Evolutionary conservation across 2,888 invertebrate genomes (phyloP).

Genomic region (Apamea epomidion): DNA sequence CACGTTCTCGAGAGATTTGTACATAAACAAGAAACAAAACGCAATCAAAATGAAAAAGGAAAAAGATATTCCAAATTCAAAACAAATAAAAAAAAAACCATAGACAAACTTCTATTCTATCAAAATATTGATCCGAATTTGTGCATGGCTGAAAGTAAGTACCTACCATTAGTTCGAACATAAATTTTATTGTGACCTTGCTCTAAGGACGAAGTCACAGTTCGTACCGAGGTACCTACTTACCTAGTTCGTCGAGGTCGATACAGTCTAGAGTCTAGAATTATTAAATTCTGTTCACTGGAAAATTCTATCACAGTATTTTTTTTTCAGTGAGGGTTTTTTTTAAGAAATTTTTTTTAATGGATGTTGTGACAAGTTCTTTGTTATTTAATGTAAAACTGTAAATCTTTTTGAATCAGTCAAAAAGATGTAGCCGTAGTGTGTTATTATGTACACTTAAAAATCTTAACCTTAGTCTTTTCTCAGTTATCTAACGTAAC

Average conservation of each 20-base stretch:
- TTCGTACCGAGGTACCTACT: constrained; percentile 50
- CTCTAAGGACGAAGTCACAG: constrained; percentile 59
- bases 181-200: constrained; percentile 57
- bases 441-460: not conserved
- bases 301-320: constrained; percentile 9
- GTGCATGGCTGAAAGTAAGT: constrained; percentile 29
- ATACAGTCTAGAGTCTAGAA: constrained; percentile 42
- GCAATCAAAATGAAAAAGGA: not conserved
- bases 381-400: not conserved
- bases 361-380: not conserved
- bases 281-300: constrained; percentile 44
- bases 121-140: constrained; percentile 24
- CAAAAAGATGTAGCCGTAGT: too few species aligned
- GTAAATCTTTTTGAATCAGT: too few species aligned
- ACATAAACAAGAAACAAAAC: not conserved
- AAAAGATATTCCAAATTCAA: not conserved
- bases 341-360: not conserved
- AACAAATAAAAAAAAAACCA: not conserved
- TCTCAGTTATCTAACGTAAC: not conserved
- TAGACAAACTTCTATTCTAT: not conserved
- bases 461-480: not conserved
- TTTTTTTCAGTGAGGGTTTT: not conserved
- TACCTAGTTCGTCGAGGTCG: constrained; percentile 59
- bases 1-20: not conserved
- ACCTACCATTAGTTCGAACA: constrained; percentile 36